These are phyloP conservation scores for Spongia lamella DNA, from an alignment of 37 sponge, comb jelly and placozoan genomes.

Conservation along the genomic window DNA sequence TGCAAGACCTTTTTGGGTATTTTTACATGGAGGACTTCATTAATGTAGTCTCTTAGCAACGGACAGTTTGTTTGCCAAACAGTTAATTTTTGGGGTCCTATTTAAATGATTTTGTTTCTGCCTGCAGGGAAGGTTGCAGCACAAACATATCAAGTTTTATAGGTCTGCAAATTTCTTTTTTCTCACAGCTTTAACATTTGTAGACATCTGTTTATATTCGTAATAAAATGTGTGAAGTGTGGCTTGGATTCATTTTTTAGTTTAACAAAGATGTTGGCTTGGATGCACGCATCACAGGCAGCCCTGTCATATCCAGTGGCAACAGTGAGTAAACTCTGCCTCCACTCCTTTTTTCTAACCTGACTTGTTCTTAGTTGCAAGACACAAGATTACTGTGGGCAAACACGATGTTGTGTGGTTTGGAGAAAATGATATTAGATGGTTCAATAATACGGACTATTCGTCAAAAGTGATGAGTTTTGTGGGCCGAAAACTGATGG, in stretches of 20 bases:
- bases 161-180: too few relatives aligned
- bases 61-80: too few relatives aligned
- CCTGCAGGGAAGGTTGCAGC: too few relatives aligned
- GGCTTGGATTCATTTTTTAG: not conserved
- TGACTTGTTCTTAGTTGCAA: slow-evolving; percentile 24
- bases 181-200: too few relatives aligned
- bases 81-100: too few relatives aligned
- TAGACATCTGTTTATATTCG: too few relatives aligned
- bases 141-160: too few relatives aligned
- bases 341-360: not conserved
- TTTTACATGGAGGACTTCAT: too few relatives aligned
- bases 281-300: not conserved
- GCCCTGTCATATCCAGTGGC: not conserved
- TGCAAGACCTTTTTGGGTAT: too few relatives aligned
- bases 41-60: too few relatives aligned
- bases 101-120: too few relatives aligned
- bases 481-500: slow-evolving; percentile 58
- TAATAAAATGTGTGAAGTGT: not conserved
- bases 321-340: not conserved
- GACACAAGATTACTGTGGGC: slow-evolving; percentile 37
- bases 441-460: slow-evolving; percentile 54
- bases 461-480: slow-evolving; percentile 39
- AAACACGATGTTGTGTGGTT: slow-evolving; percentile 72
- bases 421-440: slow-evolving; percentile 52
- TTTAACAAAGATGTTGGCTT: not conserved